Conservation (phyloP, 2,888 invertebrate genomes). For the Watsonalla cultraria region DNA sequence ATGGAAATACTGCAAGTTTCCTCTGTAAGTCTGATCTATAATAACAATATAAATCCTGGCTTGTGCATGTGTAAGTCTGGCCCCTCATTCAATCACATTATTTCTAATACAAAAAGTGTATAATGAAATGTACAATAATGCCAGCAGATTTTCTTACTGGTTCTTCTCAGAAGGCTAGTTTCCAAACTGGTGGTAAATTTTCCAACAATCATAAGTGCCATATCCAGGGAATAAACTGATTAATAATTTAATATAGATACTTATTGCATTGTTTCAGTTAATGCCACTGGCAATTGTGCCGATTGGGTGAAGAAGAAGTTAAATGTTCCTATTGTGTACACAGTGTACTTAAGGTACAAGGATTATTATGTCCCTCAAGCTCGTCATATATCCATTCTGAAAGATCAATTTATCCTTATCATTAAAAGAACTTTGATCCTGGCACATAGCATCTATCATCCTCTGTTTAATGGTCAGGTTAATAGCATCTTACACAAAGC, state of each 20-base stretch:
- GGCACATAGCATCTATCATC: constrained; percentile 54
- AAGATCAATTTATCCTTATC: constrained; percentile 40
- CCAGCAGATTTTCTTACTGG: too few species aligned
- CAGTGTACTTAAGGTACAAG: constrained; percentile 43
- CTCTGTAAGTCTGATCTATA: constrained; percentile 43
- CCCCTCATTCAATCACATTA: too few species aligned
- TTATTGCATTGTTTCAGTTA: constrained; percentile 37
- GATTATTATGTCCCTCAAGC: constrained; percentile 34
- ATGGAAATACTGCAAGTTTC: constrained; percentile 42
- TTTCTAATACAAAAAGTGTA: too few species aligned
- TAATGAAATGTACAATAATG: too few species aligned
- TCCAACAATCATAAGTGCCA: too few species aligned
- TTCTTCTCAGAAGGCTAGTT: too few species aligned
- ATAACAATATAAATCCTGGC: neutral
- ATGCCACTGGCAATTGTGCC: constrained; percentile 54
- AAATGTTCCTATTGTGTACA: constrained; percentile 60
- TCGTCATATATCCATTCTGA: constrained; percentile 34
- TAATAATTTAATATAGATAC: too few species aligned
- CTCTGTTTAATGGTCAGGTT: constrained; percentile 42
- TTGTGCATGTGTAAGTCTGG: too few species aligned
- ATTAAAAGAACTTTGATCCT: constrained; percentile 44
- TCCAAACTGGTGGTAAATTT: too few species aligned
- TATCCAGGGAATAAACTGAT: too few species aligned
- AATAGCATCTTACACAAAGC: neutral
- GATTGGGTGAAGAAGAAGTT: constrained; percentile 65